Percentiles rank a stretch among this genome's conserved stretches.
Conservation (phyloP, 2,888 invertebrate genomes). For the Rhagonycha fulva region DNA sequence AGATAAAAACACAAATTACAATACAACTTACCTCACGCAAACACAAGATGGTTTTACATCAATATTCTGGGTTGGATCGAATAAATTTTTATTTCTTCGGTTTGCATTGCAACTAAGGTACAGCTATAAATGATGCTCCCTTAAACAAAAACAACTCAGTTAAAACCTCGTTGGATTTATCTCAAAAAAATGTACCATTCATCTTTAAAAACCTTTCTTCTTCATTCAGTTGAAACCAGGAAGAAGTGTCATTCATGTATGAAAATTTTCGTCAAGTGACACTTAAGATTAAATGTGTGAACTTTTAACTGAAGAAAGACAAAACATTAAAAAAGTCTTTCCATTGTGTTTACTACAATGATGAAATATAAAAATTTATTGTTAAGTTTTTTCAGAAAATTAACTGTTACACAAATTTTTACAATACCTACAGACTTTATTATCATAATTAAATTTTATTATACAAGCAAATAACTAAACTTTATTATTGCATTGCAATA, state of each 20-base stretch:
- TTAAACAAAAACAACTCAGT: too few species aligned
- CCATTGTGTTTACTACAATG: background rate
- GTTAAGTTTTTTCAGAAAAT: background rate
- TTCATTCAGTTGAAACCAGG: background rate
- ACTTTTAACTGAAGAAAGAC: background rate
- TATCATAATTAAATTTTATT: background rate
- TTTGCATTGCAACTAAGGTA: too few species aligned
- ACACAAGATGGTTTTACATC: too few species aligned
- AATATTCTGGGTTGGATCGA: too few species aligned
- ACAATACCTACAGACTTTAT: background rate
- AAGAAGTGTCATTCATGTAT: background rate
- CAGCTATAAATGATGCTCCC: too few species aligned
- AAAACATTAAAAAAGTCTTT: background rate
- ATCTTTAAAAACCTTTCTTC: background rate
- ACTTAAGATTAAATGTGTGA: background rate
- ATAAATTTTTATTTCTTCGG: too few species aligned
- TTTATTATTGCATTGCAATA: background rate
- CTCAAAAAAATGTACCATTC: too few species aligned
- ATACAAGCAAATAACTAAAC: background rate
- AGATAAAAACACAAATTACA: too few species aligned
- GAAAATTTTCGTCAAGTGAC: background rate
- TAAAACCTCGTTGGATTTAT: too few species aligned
- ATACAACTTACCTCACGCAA: too few species aligned
- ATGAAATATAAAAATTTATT: background rate
- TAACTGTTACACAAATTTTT: background rate